phyloP scores from a whole-genome alignment of 2,888 invertebrate genomes.

The Entomobrya multifasciata region DNA sequence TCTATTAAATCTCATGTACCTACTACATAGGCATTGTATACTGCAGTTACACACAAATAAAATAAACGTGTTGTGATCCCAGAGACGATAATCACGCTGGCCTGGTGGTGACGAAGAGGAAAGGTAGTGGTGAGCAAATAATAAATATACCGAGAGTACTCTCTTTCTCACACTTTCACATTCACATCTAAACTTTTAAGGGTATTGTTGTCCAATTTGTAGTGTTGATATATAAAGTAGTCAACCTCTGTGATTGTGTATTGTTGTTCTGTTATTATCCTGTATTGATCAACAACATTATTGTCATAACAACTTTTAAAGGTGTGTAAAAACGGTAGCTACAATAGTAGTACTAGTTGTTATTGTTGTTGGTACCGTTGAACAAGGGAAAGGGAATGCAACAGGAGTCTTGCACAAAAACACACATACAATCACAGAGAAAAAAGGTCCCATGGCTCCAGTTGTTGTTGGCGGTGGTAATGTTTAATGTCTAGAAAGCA shows the following conservation, averaged over 20 bases:
- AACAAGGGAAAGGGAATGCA: constrained; percentile 38
- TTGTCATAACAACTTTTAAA: not conserved
- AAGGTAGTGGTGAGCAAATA: constrained; percentile 38
- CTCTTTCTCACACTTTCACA: not conserved
- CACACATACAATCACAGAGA: not conserved
- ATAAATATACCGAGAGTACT: constrained; percentile 33
- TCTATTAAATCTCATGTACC: constrained; percentile 20
- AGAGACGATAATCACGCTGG: not conserved
- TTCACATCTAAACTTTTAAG: not conserved
- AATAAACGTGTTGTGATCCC: constrained; percentile 26
- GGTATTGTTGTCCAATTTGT: not conserved
- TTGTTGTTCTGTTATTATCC: constrained; percentile 18
- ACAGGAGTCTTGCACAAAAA: constrained; percentile 44
- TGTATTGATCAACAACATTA: constrained; percentile 12
- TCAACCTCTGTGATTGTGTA: not conserved
- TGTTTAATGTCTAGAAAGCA: constrained; percentile 9
- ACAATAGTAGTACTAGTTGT: constrained; percentile 27
- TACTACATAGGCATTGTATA: not conserved
- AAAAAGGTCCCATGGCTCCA: constrained; percentile 57
- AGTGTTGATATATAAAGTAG: not conserved
- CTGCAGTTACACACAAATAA: too few relatives aligned
- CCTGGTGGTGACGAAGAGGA: not conserved
- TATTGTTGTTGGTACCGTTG: not conserved
- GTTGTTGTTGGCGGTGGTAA: not conserved
- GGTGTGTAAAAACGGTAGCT: not conserved